Percentiles rank a stretch among this genome's conserved stretches.
These are phyloP conservation scores for Pogoniulus pusillus DNA, from an alignment of 2,797 vertebrate genomes.

Conservation along the genomic window DNA sequence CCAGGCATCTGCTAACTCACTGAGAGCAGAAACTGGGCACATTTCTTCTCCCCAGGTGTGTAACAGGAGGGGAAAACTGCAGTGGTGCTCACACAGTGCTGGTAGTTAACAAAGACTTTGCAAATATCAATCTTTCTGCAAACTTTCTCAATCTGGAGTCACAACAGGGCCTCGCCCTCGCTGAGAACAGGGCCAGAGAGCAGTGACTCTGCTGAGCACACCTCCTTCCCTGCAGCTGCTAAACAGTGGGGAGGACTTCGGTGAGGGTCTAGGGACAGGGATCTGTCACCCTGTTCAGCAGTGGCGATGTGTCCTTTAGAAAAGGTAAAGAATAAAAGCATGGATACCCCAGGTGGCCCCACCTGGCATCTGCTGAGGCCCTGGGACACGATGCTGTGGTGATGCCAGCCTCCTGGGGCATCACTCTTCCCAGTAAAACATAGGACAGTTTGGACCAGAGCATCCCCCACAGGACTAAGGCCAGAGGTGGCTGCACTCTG, in stretches of 20 bases:
- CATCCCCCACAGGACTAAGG: rapidly evolving
- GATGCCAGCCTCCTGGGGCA: background rate
- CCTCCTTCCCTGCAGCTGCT: background rate
- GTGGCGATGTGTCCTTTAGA: rapidly evolving
- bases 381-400: background rate
- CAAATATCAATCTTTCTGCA: background rate
- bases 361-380: background rate
- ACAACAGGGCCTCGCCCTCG: no score
- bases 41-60: background rate
- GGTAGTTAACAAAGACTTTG: background rate
- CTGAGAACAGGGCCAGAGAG: background rate
- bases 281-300: background rate
- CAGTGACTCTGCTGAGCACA: rapidly evolving
- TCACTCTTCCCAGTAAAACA: background rate
- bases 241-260: rapidly evolving
- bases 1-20: background rate
- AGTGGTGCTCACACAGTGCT: rapidly evolving
- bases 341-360: background rate
- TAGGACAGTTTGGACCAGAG: rapidly evolving
- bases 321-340: background rate
- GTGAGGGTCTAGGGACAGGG: background rate
- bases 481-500: background rate
- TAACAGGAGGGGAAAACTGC: background rate
- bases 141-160: background rate
- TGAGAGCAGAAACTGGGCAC: rapidly evolving